Conservation (phyloP, 2,888 invertebrate species). For the Agrochola macilenta region DNA sequence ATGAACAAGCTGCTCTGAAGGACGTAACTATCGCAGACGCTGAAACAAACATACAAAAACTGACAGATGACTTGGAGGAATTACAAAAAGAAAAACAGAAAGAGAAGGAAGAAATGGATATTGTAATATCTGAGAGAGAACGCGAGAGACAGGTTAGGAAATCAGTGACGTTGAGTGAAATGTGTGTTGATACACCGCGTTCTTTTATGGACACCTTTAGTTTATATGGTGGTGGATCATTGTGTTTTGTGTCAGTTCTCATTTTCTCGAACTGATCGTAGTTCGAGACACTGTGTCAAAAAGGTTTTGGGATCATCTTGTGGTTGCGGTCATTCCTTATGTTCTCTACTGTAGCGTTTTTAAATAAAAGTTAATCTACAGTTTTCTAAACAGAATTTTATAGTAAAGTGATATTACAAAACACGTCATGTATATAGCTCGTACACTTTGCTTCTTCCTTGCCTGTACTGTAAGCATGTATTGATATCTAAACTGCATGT, state of each 20-base stretch:
- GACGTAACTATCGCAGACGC: conserved; percentile 70
- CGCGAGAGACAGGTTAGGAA: conserved; percentile 83
- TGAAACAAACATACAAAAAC: conserved; percentile 69
- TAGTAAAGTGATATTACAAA: conserved; percentile 2
- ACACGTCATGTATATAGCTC: conserved; percentile 23
- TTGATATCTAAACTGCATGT: conserved; percentile 84
- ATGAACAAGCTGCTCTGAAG: conserved; percentile 70
- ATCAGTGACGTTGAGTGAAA: conserved; percentile 66
- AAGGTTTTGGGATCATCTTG: conserved; percentile 31
- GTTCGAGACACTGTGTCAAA: conserved; percentile 2
- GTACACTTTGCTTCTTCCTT: conserved; percentile 53
- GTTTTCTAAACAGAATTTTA: background rate
- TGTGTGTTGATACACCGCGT: conserved; percentile 60
- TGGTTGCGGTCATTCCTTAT: conserved; percentile 39
- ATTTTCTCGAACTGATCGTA: conserved; percentile 9
- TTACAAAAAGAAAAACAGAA: conserved; percentile 72
- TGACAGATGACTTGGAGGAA: conserved; percentile 74
- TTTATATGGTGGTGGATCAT: conserved; percentile 59
- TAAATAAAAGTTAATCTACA: background rate
- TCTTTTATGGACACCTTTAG: conserved; percentile 55
- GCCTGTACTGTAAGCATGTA: conserved; percentile 53
- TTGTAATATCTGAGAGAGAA: conserved; percentile 74
- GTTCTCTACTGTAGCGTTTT: conserved; percentile 7
- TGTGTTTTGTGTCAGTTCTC: conserved; percentile 35
- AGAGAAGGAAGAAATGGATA: conserved; percentile 77